Base-by-base conservation (phyloP, 2,113 vertebrate genomes). In the Paedocypris sp. region DNA sequence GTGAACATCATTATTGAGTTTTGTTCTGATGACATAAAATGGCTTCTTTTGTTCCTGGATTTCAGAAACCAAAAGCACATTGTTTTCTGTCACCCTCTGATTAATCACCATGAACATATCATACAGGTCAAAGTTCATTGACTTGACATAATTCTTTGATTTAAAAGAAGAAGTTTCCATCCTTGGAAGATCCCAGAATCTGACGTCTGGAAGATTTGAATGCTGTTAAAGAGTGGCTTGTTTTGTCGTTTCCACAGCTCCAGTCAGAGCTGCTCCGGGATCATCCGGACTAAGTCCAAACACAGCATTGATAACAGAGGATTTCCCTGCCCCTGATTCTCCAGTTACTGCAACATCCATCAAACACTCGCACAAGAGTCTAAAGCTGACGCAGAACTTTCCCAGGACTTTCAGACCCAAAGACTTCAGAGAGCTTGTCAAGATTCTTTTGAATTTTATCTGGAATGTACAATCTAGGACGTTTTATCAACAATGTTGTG, bases 181-280 rank as follows among this genome's bases (percentile, higher is more conserved):
- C 11, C 85, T 83, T 0, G 85, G 83, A 13, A 87, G 78, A 47
- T 87, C 85, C 82, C 83, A 85, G 41, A 86, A 39, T 43, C 59
- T 80, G 49, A 86, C 68, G 0, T 78, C 66, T 0, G 76, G 64
- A 1, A 79, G 50, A 16, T 66, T 69, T 0, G 83, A 80, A 50
- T 84, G 79, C 1, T 63, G 54, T 47, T 84, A 87, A 6, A 68
- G 18, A 0, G 64, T 69, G 4, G 80, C 72, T 2, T 64, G 26
- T 62, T 43, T 49, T 0, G 84, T 85, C 71, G 83, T 86, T 62
- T 86, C 83, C 10, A 78, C 67, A 0, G 82, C 78, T 2, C 85
- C 84, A 0, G 84, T 84, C 43, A 45, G 45, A 45, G 74, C 70
- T 3, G 72, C 54, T 0, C 20, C 4, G 2, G 23, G 16, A 38